These are phyloP conservation scores for Drosophila longiperda DNA, from an alignment of 2,888 invertebrate genomes.

Conservation along the genomic window DNA sequence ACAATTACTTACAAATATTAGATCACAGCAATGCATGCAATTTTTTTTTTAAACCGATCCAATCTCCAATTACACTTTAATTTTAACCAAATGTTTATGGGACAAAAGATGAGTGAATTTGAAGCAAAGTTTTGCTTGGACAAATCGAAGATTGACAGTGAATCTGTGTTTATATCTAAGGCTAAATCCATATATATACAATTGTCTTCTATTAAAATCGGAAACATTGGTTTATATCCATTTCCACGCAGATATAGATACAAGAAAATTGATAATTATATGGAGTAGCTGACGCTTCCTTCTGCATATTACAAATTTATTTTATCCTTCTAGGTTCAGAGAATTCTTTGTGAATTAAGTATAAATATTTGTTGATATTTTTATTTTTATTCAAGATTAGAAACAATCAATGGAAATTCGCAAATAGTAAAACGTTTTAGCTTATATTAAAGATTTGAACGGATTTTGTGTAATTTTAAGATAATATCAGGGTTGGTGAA, in stretches of 20 bases:
- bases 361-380: background rate
- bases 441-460: background rate
- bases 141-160: background rate
- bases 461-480: background rate
- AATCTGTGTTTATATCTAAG: background rate
- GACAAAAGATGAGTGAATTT: background rate
- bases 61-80: background rate
- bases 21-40: slow-evolving; percentile 21
- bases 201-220: background rate
- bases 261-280: background rate
- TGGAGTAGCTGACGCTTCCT: background rate
- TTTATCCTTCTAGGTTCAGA: background rate
- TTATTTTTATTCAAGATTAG: background rate
- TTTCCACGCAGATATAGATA: background rate
- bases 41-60: slow-evolving; percentile 8
- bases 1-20: slow-evolving; percentile 16
- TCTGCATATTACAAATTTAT: background rate
- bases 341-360: too few species aligned
- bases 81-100: background rate
- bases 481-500: background rate
- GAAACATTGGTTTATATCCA: background rate
- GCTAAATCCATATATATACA: background rate
- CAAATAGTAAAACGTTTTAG: background rate
- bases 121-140: background rate
- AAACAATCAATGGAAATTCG: background rate